Conservation (phyloP, 2,888 invertebrate genomes). For the Nesidiocoris tenuis region DNA sequence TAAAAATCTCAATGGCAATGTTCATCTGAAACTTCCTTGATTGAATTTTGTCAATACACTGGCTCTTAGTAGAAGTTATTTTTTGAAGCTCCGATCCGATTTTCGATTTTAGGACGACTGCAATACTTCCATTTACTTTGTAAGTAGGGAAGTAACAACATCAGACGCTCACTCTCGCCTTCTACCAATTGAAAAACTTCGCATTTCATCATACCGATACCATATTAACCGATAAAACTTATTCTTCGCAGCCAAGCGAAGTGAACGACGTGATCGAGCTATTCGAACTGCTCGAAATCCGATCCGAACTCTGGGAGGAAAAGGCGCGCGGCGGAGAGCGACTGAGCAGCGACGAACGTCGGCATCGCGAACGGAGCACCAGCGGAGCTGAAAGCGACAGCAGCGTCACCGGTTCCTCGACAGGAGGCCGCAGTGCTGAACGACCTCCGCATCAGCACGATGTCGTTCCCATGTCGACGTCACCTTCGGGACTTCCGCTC, state of each 20-base stretch:
- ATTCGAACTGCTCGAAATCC: slow-evolving; percentile 79
- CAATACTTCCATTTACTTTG: too few species aligned
- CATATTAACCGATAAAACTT: too few species aligned
- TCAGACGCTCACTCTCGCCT: too few species aligned
- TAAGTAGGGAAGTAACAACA: too few species aligned
- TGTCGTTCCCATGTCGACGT: slow-evolving; percentile 11
- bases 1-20: too few species aligned
- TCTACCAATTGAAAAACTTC: too few species aligned
- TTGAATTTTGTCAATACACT: too few species aligned
- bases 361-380: slow-evolving; percentile 30
- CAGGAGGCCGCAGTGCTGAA: slow-evolving; percentile 21
- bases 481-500: neutral
- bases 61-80: too few species aligned
- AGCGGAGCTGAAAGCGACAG: slow-evolving; percentile 43
- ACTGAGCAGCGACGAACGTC: slow-evolving; percentile 40
- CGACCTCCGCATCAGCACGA: slow-evolving; percentile 16
- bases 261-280: slow-evolving; percentile 80
- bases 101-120: too few species aligned
- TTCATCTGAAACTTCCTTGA: too few species aligned
- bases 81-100: too few species aligned
- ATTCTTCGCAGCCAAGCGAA: slow-evolving; percentile 68
- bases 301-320: slow-evolving; percentile 63
- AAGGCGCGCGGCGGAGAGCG: slow-evolving; percentile 40
- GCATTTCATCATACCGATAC: too few species aligned
- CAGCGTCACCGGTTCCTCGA: slow-evolving; percentile 31